phyloP scores from a whole-genome alignment of 2,797 vertebrate species.

The Falco peregrinus region DNA sequence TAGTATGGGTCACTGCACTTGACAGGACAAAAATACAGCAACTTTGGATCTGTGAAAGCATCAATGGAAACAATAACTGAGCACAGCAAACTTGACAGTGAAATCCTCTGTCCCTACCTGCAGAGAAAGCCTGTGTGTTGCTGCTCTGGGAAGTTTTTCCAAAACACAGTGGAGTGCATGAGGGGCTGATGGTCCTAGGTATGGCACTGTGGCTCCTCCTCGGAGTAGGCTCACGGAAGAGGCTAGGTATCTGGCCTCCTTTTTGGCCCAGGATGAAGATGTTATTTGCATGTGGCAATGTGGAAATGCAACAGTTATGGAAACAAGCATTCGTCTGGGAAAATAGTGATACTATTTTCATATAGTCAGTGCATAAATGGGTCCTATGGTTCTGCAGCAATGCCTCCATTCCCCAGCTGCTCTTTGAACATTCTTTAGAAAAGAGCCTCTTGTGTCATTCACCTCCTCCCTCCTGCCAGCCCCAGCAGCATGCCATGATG shows the following conservation, averaged over 20 bases:
- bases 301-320: not conserved
- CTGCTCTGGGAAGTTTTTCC: not conserved
- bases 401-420: not conserved
- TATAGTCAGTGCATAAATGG: not conserved
- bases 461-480: not conserved
- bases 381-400: not conserved
- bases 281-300: not conserved
- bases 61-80: not conserved
- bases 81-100: not conserved
- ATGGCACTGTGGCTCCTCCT: accelerated
- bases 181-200: not conserved
- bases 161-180: not conserved
- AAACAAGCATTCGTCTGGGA: not conserved
- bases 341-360: not conserved
- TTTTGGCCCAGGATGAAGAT: not conserved
- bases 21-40: not conserved
- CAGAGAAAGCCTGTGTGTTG: not conserved
- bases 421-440: not conserved
- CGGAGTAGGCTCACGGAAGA: not conserved
- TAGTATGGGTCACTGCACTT: not conserved
- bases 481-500: not conserved
- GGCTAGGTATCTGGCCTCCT: not conserved
- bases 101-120: not conserved
- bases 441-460: not conserved
- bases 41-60: not conserved